Percentiles rank a stretch among this genome's conserved stretches.
phyloP scores from a whole-genome alignment of 2,888 invertebrate genomes.

The Acholoe squamosa region DNA sequence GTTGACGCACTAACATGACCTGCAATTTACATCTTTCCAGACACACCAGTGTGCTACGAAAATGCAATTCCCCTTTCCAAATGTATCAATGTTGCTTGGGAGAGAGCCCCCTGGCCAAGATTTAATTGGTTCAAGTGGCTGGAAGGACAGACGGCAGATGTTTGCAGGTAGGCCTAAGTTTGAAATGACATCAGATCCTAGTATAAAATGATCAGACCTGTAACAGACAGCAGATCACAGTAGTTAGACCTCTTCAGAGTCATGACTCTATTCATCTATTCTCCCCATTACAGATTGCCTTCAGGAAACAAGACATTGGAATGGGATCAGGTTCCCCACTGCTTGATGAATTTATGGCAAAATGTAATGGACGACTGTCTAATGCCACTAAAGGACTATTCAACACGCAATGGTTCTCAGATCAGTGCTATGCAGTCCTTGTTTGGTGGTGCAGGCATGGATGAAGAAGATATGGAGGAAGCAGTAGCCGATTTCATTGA shows the following conservation, averaged over 20 bases:
- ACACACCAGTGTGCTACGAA: not conserved
- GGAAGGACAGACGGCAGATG: not conserved
- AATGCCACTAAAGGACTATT: not conserved
- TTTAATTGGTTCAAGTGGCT: conserved; percentile 2
- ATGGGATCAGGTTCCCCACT: not conserved
- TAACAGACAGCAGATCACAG: not conserved
- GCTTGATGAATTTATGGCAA: not conserved
- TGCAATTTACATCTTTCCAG: not conserved
- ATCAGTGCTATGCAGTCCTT: not conserved
- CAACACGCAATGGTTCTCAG: not conserved
- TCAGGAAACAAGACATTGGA: not conserved
- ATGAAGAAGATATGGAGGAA: not conserved
- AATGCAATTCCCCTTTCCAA: not conserved
- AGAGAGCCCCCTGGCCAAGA: not conserved
- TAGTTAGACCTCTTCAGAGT: not conserved
- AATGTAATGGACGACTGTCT: not conserved
- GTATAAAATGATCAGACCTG: not conserved
- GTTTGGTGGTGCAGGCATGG: not conserved
- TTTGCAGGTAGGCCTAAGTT: conserved; percentile 7
- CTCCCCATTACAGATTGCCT: not conserved
- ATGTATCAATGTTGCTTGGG: not conserved
- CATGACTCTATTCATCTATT: too few relatives aligned
- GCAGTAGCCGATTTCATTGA: not conserved
- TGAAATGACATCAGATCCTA: not conserved
- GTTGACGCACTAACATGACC: not conserved